Evolutionary conservation across 1,140 invertebrate species (phyloP), one percentile per base, ranked within the genome.

Genomic region (Diorhabda sublineata): DNA sequence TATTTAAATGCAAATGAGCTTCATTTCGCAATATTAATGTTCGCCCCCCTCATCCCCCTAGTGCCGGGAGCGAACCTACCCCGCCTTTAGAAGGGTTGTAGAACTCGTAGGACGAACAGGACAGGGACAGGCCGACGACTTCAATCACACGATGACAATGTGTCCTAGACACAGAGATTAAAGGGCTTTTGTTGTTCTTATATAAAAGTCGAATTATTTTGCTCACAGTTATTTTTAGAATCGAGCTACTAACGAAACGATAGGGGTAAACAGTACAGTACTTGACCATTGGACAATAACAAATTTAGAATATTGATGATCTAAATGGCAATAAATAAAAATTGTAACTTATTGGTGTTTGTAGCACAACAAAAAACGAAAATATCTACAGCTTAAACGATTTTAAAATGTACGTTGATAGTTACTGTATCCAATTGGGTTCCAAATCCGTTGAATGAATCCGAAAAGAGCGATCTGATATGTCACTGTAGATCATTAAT

Each of bases 1-100:
- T 91, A 91, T 91, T 91, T 91, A 90, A 90, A 91, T 90, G 89
- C 87, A 91, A 91, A 91, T 91, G 89, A 91, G 89, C 88, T 90
- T 90, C 89, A 90, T 91, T 91, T 90, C 88, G 87, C 87, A 88
- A 90, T 90, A 91, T 91, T 91, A 91, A 91, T 91, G 89, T 89
- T 87, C 86, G 85, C 84, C 85, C 83, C 81, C 83, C 81, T 83
- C 83, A 80, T 82, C 78, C 58, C 65, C 26, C 66, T 64, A 59
- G 63, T 63, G 58, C 62, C 58, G 56, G 71, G 57, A 5, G 61
- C 58, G 11, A 64, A 70, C 64, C 62, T 69, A 58, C 74, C 71
- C 11, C 78, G 79, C 78, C 61, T 47, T 45, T 41, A 5, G 42
- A 45, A 60, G 65, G 65, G 65, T 67, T 60, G 58, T 45, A 65